Base-by-base conservation (phyloP, 1,140 invertebrate species). In the Drosophila malerkotliana region DNA sequence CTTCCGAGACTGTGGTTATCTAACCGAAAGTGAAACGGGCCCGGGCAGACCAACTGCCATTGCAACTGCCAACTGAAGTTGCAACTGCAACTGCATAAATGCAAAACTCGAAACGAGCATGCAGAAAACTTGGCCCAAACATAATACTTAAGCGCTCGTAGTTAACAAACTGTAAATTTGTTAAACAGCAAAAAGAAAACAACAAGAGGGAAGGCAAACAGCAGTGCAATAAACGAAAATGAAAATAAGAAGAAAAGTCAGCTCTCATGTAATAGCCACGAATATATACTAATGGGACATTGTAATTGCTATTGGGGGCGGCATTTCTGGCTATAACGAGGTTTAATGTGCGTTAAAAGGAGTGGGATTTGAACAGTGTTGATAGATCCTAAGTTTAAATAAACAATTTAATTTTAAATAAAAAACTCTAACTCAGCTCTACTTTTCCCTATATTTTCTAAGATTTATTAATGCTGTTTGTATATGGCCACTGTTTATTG, bases 161-260 rank as follows among this genome's bases (percentile, higher is more conserved):
- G 75, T 82, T 87, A 88, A 81, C 82, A 87, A 88, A 82, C 82
- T 88, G 82, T 66, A 78, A 87, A 87, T 78, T 87, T 87, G 78
- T 68, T 79, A 88, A 85, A 78, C 74, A 68, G 49, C 62, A 60
- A 82, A 62, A 64, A 48, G 59, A 68, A 77, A 75, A 61, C 51
- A 71, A 53, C 47, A 14, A 45, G 32, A 32, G 26, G 30, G 55
- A 63, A 85, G 53, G 51, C 49, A 82, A 87, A 75, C 68, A 75
- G 68, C 72, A 58, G 61, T 49, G 51, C 47, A 58, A 52, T 71
- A 79, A 79, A 64, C 47, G 63, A 62, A 66, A 72, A 69, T 41
- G 37, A 71, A 71, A 74, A 69, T 28, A 59, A 69, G 52, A 79
- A 53, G 59, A 54, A 58, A 79, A 74, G 15, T 18, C 60, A 47